Conservation (phyloP, 2,797 vertebrate genomes). For the Coccyzus lansbergi region DNA sequence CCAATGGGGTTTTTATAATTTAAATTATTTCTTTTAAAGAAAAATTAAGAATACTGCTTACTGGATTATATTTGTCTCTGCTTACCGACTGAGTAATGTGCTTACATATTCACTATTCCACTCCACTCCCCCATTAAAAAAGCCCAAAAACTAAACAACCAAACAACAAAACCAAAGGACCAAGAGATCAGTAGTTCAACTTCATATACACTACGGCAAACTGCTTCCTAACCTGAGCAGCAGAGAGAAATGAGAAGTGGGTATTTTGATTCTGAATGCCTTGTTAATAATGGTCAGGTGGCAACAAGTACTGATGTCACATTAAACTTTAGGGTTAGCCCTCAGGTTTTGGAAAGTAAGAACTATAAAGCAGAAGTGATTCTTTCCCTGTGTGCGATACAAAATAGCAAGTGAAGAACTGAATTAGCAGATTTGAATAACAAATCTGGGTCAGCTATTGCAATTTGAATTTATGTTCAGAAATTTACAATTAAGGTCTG, state of each 20-base stretch:
- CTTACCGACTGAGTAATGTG: not conserved
- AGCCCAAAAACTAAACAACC: not conserved
- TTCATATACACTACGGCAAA: not conserved
- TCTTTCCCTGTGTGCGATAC: not conserved
- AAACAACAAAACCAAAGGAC: not conserved
- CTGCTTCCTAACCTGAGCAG: not conserved
- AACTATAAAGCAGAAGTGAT: not conserved
- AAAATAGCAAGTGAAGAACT: not conserved
- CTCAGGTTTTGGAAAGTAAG: not conserved
- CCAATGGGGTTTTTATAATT: not conserved
- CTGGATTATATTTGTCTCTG: not conserved
- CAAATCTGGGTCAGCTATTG: not conserved
- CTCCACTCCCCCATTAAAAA: not conserved
- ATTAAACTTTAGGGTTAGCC: not conserved
- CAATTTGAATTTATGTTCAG: not conserved
- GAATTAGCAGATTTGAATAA: not conserved
- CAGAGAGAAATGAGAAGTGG: not conserved
- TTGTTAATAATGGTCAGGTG: not conserved
- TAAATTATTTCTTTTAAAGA: conserved; percentile 1
- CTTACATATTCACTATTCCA: not conserved
- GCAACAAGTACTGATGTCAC: not conserved
- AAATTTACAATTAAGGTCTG: not conserved
- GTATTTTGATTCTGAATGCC: not conserved
- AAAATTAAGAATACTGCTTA: conserved; percentile 18
- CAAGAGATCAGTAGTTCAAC: not conserved